Conservation (phyloP, 2,113 vertebrate genomes). For the Trogon surrucura region DNA sequence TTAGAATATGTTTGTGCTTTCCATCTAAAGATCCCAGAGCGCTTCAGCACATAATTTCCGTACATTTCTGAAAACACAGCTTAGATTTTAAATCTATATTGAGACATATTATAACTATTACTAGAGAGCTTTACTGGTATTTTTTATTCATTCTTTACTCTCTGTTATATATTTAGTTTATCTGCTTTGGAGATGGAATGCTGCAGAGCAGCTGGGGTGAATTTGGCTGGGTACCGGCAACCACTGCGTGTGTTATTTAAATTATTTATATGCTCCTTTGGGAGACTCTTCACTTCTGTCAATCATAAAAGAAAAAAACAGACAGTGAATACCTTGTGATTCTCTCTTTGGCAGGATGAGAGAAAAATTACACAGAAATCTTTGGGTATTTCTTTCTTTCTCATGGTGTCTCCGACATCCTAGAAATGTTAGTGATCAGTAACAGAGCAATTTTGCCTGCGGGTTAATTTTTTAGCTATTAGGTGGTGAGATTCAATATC, state of each 20-base stretch:
- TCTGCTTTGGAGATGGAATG: neutral
- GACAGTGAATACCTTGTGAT: neutral
- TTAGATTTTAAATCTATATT: neutral
- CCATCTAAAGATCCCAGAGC: neutral
- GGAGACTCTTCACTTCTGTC: conserved; percentile 12
- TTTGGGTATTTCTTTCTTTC: neutral
- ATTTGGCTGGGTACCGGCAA: neutral
- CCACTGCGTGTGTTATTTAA: neutral
- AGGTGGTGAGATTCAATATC: neutral
- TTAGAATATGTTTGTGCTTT: neutral
- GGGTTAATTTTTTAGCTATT: neutral
- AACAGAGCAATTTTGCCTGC: neutral
- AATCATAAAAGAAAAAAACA: neutral
- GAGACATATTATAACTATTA: neutral
- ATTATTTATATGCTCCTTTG: conserved; percentile 37
- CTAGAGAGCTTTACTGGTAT: neutral
- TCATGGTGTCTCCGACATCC: neutral
- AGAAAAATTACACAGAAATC: neutral
- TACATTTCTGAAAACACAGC: neutral
- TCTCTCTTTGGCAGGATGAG: neutral
- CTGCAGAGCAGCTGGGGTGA: neutral
- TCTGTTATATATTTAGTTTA: neutral
- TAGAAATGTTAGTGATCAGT: neutral
- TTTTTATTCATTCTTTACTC: neutral
- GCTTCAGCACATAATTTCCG: neutral